Evolutionary conservation across 2,888 invertebrate species (phyloP), one percentile per base, ranked within the genome.

Genomic region (Agrotis segetum): DNA sequence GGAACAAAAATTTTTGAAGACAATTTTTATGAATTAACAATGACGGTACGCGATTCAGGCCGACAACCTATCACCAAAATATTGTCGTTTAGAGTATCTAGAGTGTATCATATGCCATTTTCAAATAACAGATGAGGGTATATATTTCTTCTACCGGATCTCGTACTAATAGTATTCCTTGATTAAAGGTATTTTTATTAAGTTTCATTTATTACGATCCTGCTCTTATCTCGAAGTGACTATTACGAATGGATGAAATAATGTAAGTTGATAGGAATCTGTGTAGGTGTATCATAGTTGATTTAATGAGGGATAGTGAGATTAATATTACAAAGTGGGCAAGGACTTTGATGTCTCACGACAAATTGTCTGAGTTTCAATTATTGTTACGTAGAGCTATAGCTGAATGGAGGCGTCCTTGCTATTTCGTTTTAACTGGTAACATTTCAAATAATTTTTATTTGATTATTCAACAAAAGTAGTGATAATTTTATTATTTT

Each of bases 301-400:
- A 89, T 89, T 88, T 90, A 90, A 92, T 90, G 87, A 84, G 85
- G 85, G 87, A 86, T 87, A 83, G 66, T 79, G 85, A 91, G 91
- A 92, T 92, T 92, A 92, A 91, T 92, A 89, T 90, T 90, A 91
- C 91, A 89, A 90, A 89, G 88, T 90, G 87, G 83, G 84, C 89
- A 90, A 91, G 88, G 90, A 91, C 88, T 92, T 90, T 91, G 89
- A 92, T 91, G 89, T 89, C 90, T 88, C 85, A 87, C 88, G 93
- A 94, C 92, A 92, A 92, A 93, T 92, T 86, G 90, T 84, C 72
- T 69, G 73, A 73, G 81, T 78, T 70, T 73, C 69, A 71, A 79
- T 84, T 84, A 85, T 79, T 64, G 71, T 68, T 77, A 83, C 83
- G 74, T 34, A 55, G 75, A 84, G 72, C 61, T 77, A 59, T 53